Evolutionary conservation across 2,113 vertebrate genomes (phyloP), one percentile per base, ranked within the genome.

Genomic region (Meles meles): DNA sequence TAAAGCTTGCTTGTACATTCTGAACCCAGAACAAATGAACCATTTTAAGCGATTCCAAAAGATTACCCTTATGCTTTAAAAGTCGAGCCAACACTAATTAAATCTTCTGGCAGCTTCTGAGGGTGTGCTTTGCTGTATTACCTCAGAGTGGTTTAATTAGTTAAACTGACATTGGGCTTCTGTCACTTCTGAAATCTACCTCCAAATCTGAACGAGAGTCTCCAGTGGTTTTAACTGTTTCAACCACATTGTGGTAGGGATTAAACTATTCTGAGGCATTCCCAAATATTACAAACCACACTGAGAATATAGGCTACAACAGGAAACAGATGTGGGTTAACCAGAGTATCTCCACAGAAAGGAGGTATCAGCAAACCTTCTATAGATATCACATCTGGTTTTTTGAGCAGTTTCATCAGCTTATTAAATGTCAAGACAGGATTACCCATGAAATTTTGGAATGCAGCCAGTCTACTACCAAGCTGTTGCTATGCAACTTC

Each of bases 211-310:
- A 99, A 98, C 97, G 98, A 98, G 95, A 96, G 97, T 98, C 99
- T 99, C 98, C 80, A 95, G 98, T 82, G 97, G 98, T 98, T 98
- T 98, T 91, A 96, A 96, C 90, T 98, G 96, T 95, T 98, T 98
- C 96, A 98, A 99, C 99, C 98, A 94, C 99, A 98, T 21, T 85
- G 98, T 86, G 98, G 99, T 98, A 96, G 98, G 94, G 98, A 97
- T 98, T 99, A 99, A 98, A 98, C 98, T 77, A 98, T 98, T 99
- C 98, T 98, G 98, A 98, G 98, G 98, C 98, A 98, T 98, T 98
- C 98, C 98, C 98, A 99, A 99, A 99, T 98, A 98, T 96, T 98
- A 97, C 87, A 92, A 98, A 99, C 99, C 99, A 96, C 99, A 99
- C 97, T 98, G 98, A 98, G 98, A 99, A 98, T 90, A 98, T 2